Percentiles rank a stretch among this genome's conserved stretches.
Evolutionary conservation across 2,888 invertebrate genomes (phyloP).

Genomic region (Enchytraeus crypticus): DNA sequence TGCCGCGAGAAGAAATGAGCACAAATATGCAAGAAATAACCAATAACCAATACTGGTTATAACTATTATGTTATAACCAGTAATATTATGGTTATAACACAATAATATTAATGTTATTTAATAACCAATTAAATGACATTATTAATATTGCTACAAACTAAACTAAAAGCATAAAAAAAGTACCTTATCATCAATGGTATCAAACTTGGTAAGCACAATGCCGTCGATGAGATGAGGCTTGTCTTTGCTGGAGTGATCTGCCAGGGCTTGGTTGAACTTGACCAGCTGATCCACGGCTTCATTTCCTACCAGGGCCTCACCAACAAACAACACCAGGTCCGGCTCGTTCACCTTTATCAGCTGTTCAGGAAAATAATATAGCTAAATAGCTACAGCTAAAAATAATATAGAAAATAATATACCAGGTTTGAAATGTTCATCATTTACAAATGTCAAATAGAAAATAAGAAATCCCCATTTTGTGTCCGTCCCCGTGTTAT

Average conservation of each 20-base stretch:
- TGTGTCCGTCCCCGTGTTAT: too few species aligned
- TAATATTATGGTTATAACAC: background rate
- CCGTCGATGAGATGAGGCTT: slow-evolving; percentile 82
- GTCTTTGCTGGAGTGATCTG: slow-evolving; percentile 65
- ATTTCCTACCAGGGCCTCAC: slow-evolving; percentile 98
- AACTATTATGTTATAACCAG: background rate
- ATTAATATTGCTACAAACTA: background rate
- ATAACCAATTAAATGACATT: background rate
- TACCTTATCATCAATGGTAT: slow-evolving; percentile 97
- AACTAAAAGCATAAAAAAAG: background rate
- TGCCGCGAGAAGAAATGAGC: too few species aligned
- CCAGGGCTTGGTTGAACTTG: slow-evolving; percentile 95
- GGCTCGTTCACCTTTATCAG: slow-evolving; percentile 94
- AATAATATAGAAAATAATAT: too few species aligned
- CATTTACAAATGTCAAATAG: too few species aligned
- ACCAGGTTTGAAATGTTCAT: too few species aligned
- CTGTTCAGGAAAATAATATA: slow-evolving; percentile 39
- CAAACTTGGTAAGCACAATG: slow-evolving; percentile 97
- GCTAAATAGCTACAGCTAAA: too few species aligned
- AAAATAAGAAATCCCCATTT: too few species aligned
- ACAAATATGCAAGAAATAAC: too few species aligned
- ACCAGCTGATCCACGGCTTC: slow-evolving; percentile 98
- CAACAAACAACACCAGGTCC: slow-evolving; percentile 96
- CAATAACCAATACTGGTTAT: too few species aligned
- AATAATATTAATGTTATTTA: background rate